phyloP scores from a whole-genome alignment of 2,888 invertebrate species.

The Pandemis heparana region DNA sequence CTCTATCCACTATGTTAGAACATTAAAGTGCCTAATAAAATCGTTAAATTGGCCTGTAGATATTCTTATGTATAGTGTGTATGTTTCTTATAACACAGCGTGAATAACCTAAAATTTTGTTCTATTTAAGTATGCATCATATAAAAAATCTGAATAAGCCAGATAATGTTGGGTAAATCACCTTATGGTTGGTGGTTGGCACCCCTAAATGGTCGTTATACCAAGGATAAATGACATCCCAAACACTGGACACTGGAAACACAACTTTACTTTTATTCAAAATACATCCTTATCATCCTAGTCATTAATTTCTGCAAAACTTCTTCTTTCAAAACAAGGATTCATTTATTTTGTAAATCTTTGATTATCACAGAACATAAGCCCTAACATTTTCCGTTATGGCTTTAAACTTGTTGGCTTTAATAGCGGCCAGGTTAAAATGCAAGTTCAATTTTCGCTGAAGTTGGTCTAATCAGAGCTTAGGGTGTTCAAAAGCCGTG shows the following conservation, averaged over 20 bases:
- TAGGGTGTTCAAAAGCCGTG: constrained; percentile 30
- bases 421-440: constrained; percentile 38
- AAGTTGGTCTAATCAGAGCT: constrained; percentile 40
- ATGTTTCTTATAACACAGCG: too few species aligned
- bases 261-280: neutral
- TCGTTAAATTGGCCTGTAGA: constrained; percentile 13
- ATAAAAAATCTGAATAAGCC: too few species aligned
- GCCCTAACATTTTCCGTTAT: constrained; percentile 28
- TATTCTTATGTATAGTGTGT: neutral
- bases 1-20: neutral
- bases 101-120: too few species aligned
- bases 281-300: neutral
- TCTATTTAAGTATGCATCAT: too few species aligned
- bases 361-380: constrained; percentile 25
- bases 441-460: constrained; percentile 37
- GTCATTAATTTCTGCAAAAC: neutral
- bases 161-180: too few species aligned
- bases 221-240: too few species aligned
- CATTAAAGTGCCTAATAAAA: neutral
- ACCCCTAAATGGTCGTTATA: too few species aligned
- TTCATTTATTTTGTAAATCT: constrained; percentile 19
- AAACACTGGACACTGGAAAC: too few species aligned
- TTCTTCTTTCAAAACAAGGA: neutral
- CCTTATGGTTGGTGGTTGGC: too few species aligned
- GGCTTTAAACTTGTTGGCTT: constrained; percentile 35